Conservation (phyloP, 2,113 vertebrate genomes). For the Cavia aperea region DNA sequence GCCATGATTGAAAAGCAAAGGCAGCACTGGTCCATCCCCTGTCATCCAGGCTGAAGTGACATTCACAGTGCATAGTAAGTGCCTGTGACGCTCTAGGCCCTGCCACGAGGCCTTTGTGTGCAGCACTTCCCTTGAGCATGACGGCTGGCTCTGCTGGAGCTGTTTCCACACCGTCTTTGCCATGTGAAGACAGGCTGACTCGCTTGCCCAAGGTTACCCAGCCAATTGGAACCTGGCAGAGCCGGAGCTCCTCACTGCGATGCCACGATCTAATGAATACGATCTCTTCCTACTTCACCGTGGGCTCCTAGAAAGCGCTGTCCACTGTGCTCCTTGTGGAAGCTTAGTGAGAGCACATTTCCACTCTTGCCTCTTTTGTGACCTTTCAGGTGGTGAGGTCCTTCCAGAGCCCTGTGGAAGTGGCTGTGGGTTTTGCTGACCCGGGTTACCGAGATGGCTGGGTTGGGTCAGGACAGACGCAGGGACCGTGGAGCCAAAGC, state of each 20-base stretch:
- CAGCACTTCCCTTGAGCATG: not conserved
- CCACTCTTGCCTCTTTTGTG: too few relatives aligned
- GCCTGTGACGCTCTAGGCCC: too few relatives aligned
- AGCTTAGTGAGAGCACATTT: fast-evolving
- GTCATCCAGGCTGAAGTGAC: not conserved
- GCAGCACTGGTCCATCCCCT: not conserved
- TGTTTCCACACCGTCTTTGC: not conserved
- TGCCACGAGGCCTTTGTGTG: not conserved
- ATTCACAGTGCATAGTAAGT: fast-evolving
- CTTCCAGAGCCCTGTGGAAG: not conserved
- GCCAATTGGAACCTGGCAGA: not conserved
- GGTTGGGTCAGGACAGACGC: not conserved
- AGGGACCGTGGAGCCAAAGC: not conserved
- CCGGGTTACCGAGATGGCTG: not conserved
- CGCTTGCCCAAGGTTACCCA: not conserved
- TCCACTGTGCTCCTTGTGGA: fast-evolving
- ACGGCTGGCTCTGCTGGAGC: too few relatives aligned
- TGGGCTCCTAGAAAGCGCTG: fast-evolving
- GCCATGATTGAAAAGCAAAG: not conserved
- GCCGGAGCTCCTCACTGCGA: not conserved
- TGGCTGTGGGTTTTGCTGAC: not conserved
- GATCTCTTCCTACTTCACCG: fast-evolving
- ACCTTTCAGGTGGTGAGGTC: not conserved
- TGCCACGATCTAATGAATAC: fast-evolving
- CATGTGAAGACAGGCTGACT: not conserved